Conservation (phyloP, 2,113 vertebrate species). For the Hemiprocne comata region DNA sequence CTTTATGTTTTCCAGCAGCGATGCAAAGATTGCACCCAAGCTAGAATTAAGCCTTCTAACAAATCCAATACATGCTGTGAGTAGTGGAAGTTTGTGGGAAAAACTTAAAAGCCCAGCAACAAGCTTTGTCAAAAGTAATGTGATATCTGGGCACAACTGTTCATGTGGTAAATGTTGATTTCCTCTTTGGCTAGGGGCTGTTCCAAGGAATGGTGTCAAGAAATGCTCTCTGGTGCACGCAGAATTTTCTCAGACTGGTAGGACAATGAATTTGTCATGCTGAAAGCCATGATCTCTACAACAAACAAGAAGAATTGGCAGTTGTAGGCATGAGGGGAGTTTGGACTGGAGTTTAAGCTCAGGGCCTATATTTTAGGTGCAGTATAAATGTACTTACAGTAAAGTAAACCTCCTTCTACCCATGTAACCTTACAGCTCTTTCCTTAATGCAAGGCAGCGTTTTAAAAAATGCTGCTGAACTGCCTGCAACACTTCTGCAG, state of each 20-base stretch:
- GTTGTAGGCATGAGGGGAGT: neutral
- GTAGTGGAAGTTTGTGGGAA: neutral
- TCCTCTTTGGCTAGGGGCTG: neutral
- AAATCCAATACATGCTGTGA: neutral
- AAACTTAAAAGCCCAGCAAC: neutral
- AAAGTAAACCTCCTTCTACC: neutral
- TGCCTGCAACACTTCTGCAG: neutral
- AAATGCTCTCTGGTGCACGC: neutral
- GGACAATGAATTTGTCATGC: neutral
- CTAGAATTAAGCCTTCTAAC: neutral
- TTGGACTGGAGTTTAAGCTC: neutral
- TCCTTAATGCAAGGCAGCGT: neutral
- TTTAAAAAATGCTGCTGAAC: neutral
- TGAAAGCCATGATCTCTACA: neutral
- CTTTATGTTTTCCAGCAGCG: neutral
- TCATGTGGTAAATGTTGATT: neutral
- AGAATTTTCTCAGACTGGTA: neutral
- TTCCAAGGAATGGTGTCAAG: neutral
- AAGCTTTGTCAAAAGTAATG: neutral
- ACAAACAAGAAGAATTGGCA: neutral
- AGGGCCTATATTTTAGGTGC: neutral
- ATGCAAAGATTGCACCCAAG: neutral
- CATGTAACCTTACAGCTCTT: neutral
- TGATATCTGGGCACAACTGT: neutral
- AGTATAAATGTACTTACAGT: neutral